Base-by-base conservation (phyloP, 64 coral and sea anemone species). In the Stichodactyla helianthus region DNA sequence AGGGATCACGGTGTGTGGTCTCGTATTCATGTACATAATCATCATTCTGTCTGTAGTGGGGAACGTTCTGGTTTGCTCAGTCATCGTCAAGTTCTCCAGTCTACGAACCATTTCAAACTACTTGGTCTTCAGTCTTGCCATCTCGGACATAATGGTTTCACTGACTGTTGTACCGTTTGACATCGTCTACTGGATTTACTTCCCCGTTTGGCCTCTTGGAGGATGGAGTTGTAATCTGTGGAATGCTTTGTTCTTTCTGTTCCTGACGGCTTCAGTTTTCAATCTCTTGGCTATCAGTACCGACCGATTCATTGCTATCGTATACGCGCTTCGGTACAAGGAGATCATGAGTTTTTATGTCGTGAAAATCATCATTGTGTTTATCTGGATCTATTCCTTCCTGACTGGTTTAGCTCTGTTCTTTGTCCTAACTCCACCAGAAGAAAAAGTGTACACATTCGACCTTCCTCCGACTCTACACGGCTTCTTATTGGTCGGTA, bases 201-300 rank as follows among this genome's bases (percentile, higher is more conserved):
- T 97, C 79, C 94, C 94, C 54, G 84, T 84, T 5, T 97, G 94
- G 94, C 86, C 91, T 59, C 62, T 97, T 53, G 94, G 91, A 0
- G 80, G 85, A 0, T 84, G 87, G 19, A 9, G 53, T 6, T 97
- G 94, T 59, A 97, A 93, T 88, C 86, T 97, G 4, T 97, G 94
- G 94, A 97, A 97, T 55, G 82, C 94, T 17, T 14, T 90, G 5
- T 97, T 97, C 85, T 97, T 97, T 85, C 67, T 97, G 1, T 90
- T 87, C 84, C 88, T 97, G 14, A 93, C 91, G 4, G 94, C 91
- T 12, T 97, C 94, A 31, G 89, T 97, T 28, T 90, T 97, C 6
- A 97, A 97, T 35, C 74, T 97, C 4, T 85, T 89, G 27, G 87
- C 94, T 10, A 93, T 97, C 53, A 93, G 94, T 55, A 84, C 82